Evolutionary conservation across 2,113 vertebrate genomes (phyloP), one percentile per base, ranked within the genome.

Genomic region (Cochlearius cochlearius): DNA sequence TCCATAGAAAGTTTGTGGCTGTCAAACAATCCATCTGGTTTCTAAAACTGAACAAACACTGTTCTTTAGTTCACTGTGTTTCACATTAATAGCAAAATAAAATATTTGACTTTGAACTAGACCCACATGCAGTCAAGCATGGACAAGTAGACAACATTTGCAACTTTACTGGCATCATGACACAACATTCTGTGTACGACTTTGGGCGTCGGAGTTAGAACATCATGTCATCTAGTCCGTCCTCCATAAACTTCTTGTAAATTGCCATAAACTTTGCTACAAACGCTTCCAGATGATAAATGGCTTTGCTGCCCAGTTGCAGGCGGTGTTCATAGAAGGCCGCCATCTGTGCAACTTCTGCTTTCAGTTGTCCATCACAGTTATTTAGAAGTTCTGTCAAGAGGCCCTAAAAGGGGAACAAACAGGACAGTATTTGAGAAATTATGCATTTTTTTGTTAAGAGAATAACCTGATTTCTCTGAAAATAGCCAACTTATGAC

Each of bases 201-300:
- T 87, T 56, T 10, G 62, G 47, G 60, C 23, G 56, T 23, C 39
- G 41, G 36, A 27, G n/a, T 98, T 95, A 99, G 91, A 99, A 99
- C 97, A 99, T 98, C 98, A 99, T 99, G 78, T 98, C 99, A 92
- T 99, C 99, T 55, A 99, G 98, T 14, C 99, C 99, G 21, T 99
- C 99, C 90, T 99, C 99, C 99, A 99, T 99, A 90, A 99, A 99
- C 96, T 99, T 99, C 98, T 99, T 99, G 97, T 99, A 99, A 88
- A 99, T 97, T 69, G 99, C 99, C 99, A 99, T 99, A 94, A 99
- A 99, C 96, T 99, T 99, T 93, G 99, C 99, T 15, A 99, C 98
- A 96, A 99, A 99, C 5, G 99, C 99, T 98, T 99, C 99, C 72
- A 99, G 97, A 97, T 99, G 99, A 98, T 99, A 99, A 96, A 99